Percentiles rank a stretch among this genome's conserved stretches.
phyloP scores from a whole-genome alignment of 2,113 vertebrate species.

The Rhinolophus ferrumequinum region DNA sequence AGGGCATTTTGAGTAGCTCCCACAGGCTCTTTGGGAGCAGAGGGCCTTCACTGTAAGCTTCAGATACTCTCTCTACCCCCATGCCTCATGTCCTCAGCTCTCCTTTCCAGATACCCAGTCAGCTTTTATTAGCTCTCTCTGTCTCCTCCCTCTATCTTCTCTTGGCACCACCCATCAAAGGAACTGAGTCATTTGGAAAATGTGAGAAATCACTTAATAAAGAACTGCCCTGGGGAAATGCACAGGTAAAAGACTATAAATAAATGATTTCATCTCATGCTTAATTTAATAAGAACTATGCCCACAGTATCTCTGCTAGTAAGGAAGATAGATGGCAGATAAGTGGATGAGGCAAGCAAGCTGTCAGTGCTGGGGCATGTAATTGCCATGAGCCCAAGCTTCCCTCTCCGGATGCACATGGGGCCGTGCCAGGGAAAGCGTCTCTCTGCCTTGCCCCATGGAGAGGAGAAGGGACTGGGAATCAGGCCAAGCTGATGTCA shows the following conservation, averaged over 20 bases:
- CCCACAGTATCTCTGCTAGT: background rate
- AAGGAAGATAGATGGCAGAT: slow-evolving; percentile 65
- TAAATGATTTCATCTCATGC: slow-evolving; percentile 74
- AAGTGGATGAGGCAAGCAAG: slow-evolving; percentile 42
- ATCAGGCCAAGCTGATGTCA: slow-evolving; percentile 26
- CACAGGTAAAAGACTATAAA: slow-evolving; percentile 79
- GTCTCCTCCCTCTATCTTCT: background rate
- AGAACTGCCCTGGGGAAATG: slow-evolving; percentile 70
- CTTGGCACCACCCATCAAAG: slow-evolving; percentile 63
- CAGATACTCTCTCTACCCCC: background rate
- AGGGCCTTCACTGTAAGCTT: background rate
- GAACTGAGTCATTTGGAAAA: slow-evolving; percentile 53
- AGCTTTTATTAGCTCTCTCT: background rate
- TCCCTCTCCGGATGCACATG: background rate
- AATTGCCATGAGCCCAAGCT: background rate
- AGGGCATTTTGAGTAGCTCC: background rate
- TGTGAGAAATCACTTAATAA: slow-evolving; percentile 76
- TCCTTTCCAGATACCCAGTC: background rate
- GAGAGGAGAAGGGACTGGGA: background rate
- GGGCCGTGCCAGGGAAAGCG: background rate
- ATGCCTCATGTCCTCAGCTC: background rate
- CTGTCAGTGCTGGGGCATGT: background rate
- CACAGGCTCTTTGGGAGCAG: background rate
- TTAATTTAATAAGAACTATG: slow-evolving; percentile 74
- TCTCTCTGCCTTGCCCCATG: background rate